Evolutionary conservation across 2,113 vertebrate species (phyloP).

Genomic region (Ifrita kowaldi): DNA sequence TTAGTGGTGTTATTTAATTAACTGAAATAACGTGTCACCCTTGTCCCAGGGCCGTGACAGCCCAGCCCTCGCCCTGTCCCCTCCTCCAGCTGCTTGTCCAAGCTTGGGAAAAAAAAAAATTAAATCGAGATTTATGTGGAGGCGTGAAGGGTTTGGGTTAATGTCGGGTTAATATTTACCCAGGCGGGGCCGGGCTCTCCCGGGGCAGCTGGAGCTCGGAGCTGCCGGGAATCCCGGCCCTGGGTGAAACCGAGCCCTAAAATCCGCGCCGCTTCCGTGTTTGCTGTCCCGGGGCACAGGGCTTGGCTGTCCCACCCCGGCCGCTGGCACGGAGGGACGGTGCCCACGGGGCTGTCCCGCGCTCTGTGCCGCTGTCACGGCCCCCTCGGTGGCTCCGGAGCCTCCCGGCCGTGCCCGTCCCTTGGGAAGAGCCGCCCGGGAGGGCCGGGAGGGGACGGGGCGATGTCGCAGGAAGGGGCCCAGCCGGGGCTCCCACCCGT

Average conservation of each 20-base stretch:
- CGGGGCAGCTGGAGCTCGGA: background rate
- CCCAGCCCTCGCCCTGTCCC: background rate
- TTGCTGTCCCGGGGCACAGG: background rate
- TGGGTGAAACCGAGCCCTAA: conserved; percentile 5
- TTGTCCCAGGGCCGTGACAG: background rate
- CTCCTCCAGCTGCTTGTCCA: background rate
- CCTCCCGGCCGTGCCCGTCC: background rate
- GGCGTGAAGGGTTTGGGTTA: background rate
- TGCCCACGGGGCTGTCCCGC: background rate
- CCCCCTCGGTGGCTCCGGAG: rapidly evolving
- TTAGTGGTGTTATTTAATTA: background rate
- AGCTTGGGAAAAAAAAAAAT: background rate
- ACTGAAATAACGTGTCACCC: background rate
- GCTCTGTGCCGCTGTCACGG: rapidly evolving
- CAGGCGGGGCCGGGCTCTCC: background rate
- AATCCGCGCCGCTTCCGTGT: background rate
- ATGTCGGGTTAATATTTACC: background rate
- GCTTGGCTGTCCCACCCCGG: background rate
- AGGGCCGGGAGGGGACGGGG: background rate
- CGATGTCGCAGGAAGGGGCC: background rate
- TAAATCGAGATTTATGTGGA: background rate
- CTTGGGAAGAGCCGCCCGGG: background rate
- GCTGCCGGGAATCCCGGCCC: background rate
- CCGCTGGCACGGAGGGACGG: background rate
- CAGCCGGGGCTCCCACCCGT: background rate